Conservation (phyloP, 2,888 invertebrate species). For the Sceliomorpha sp. region DNA sequence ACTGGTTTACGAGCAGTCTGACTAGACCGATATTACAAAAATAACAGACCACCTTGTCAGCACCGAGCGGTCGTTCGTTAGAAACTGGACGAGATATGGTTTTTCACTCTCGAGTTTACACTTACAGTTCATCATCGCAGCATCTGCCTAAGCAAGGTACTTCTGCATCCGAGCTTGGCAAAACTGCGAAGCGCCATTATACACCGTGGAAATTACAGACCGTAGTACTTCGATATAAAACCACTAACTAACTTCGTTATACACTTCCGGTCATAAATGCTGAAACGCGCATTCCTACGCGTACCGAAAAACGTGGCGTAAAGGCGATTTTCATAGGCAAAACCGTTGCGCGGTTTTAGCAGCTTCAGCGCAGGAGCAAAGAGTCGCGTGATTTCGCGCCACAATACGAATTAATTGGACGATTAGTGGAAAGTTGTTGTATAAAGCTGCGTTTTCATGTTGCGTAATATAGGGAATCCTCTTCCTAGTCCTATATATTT, state of each 20-base stretch:
- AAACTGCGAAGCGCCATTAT: conserved; percentile 45
- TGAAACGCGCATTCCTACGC: conserved; percentile 29
- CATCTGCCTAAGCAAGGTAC: conserved; percentile 1
- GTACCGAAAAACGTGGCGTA: conserved; percentile 18
- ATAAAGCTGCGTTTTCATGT: too few relatives aligned
- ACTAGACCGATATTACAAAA: conserved; percentile 9
- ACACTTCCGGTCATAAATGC: conserved; percentile 41
- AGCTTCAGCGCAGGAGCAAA: too few relatives aligned
- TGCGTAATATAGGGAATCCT: too few relatives aligned
- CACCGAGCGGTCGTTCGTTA: conserved; percentile 21
- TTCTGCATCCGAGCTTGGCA: conserved; percentile 31
- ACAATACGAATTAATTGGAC: too few relatives aligned
- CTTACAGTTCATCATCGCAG: conserved; percentile 26
- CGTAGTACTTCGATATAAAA: conserved; percentile 39
- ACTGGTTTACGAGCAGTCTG: conserved; percentile 35
- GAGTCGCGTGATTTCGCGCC: too few relatives aligned
- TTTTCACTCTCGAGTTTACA: conserved; percentile 4
- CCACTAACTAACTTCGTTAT: conserved; percentile 46
- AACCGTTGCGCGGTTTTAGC: too few relatives aligned
- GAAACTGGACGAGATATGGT: conserved; percentile 29
- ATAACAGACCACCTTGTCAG: conserved; percentile 36
- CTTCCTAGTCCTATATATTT: too few relatives aligned
- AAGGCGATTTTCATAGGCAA: too few relatives aligned
- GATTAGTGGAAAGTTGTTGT: too few relatives aligned
- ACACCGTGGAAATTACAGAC: conserved; percentile 35